Evolutionary conservation across 2,797 vertebrate species (phyloP).

Genomic region (Hydrophis major): DNA sequence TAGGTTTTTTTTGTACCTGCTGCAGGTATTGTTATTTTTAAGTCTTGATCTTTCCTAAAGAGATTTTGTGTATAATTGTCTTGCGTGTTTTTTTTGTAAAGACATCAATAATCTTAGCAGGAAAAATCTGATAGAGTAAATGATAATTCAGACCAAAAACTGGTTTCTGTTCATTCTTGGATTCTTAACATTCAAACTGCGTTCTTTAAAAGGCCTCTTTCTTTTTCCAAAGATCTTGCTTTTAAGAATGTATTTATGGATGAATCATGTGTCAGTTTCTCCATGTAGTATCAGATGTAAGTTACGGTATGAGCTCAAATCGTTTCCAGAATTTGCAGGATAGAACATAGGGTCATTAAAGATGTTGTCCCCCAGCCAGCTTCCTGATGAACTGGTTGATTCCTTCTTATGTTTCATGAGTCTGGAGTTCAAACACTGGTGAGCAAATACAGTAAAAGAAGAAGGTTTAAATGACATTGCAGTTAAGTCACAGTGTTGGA

Average conservation of each 20-base stretch:
- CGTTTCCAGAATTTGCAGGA: not conserved
- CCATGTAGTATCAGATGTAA: not conserved
- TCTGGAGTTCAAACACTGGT: not conserved
- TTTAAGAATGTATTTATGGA: not conserved
- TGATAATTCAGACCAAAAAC: not conserved
- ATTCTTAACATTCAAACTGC: not conserved
- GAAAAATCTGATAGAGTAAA: not conserved
- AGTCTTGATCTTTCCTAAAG: not conserved
- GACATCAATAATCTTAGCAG: not conserved
- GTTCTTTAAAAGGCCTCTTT: not conserved
- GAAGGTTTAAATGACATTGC: not conserved
- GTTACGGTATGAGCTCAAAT: not conserved
- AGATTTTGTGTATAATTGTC: not conserved
- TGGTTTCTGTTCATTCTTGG: not conserved
- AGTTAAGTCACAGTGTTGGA: not conserved
- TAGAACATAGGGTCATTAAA: slow-evolving; percentile 1
- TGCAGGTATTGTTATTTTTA: not conserved
- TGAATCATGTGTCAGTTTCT: not conserved
- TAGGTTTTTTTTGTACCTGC: not conserved
- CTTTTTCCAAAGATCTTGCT: not conserved
- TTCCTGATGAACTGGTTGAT: not conserved
- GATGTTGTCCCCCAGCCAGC: not conserved
- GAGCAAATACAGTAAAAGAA: not conserved
- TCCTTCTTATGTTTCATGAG: not conserved
- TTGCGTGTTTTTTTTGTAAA: too few relatives aligned